Percentiles rank a stretch among this genome's conserved stretches.
These are phyloP conservation scores for Ischnus inquisitorius DNA, from an alignment of 2,888 invertebrate genomes.

Conservation along the genomic window DNA sequence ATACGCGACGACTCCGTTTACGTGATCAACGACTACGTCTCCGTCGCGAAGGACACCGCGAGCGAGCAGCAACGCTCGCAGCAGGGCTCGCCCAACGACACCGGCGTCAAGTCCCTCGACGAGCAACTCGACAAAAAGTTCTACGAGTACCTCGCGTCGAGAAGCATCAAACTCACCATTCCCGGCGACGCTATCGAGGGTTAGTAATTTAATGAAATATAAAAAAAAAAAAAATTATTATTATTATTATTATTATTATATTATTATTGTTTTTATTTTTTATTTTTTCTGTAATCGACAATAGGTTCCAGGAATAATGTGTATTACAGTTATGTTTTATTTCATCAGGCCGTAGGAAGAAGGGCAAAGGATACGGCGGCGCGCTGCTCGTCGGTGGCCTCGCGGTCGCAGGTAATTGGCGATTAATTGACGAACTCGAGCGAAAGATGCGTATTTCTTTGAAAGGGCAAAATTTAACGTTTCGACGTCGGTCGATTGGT, in stretches of 20 bases:
- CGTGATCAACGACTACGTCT: constrained; percentile 82
- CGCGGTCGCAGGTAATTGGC: constrained; percentile 86
- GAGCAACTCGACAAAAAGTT: constrained; percentile 82
- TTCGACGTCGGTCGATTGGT: neutral
- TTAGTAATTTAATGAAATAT: constrained; percentile 64
- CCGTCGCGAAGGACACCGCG: constrained; percentile 79
- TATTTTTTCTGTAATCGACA: constrained; percentile 4
- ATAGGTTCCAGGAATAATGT: constrained; percentile 12
- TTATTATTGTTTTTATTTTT: no score
- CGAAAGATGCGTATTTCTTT: neutral
- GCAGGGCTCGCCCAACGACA: constrained; percentile 65
- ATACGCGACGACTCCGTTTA: constrained; percentile 82
- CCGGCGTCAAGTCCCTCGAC: constrained; percentile 78
- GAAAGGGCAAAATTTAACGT: constrained; percentile 6
- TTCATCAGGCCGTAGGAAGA: constrained; percentile 86
- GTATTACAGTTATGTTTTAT: constrained; percentile 35
- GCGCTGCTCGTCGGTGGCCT: constrained; percentile 88
- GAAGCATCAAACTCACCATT: constrained; percentile 82
- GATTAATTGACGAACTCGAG: constrained; percentile 10
- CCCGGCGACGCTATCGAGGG: constrained; percentile 84
- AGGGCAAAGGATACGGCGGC: constrained; percentile 84
- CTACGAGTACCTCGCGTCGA: constrained; percentile 81
- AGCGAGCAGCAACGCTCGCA: constrained; percentile 65
- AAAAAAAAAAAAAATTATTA: neutral
- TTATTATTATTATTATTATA: no score